A percentile compares a stretch with the other conserved stretches of the same genome.
Conservation (phyloP, 2,113 vertebrate genomes). For the Pomatostomus ruficeps region DNA sequence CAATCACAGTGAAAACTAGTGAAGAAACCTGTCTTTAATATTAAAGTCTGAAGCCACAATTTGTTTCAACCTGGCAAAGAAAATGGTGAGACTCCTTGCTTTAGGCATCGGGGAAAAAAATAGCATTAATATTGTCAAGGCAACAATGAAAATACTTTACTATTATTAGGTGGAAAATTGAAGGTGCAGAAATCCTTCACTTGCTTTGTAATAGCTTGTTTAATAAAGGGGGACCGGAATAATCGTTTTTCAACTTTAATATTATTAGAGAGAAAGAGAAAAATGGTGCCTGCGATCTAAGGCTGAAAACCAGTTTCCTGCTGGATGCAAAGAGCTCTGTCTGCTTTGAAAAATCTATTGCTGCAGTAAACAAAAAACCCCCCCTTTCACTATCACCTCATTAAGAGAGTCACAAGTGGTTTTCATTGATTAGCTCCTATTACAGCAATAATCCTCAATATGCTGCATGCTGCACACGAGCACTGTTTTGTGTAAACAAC, state of each 20-base stretch:
- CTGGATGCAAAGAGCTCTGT: conserved; percentile 50
- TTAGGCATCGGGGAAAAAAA: neutral
- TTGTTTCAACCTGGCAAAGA: conserved; percentile 2
- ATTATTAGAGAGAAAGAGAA: conserved; percentile 50
- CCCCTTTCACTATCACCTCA: conserved; percentile 43
- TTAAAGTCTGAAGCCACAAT: neutral
- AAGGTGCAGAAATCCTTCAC: conserved; percentile 53
- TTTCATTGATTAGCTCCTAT: conserved; percentile 71
- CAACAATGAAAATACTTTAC: conserved; percentile 37
- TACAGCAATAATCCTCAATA: conserved; percentile 60
- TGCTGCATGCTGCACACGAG: conserved; percentile 28
- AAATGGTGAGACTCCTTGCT: neutral
- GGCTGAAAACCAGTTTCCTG: conserved; percentile 41
- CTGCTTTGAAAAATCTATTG: conserved; percentile 53
- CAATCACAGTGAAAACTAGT: neutral
- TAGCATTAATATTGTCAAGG: conserved; percentile 31
- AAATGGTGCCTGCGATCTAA: conserved; percentile 34
- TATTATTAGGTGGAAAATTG: conserved; percentile 53
- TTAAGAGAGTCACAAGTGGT: conserved; percentile 53
- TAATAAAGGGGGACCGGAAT: conserved; percentile 30
- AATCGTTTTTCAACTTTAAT: conserved; percentile 55
- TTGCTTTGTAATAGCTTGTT: conserved; percentile 47
- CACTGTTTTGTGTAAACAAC: conserved; percentile 68
- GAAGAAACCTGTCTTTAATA: neutral
- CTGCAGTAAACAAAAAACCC: conserved; percentile 54